These are phyloP conservation scores for Netelia fuscicornis DNA, from an alignment of 2,888 invertebrate genomes.

Conservation along the genomic window DNA sequence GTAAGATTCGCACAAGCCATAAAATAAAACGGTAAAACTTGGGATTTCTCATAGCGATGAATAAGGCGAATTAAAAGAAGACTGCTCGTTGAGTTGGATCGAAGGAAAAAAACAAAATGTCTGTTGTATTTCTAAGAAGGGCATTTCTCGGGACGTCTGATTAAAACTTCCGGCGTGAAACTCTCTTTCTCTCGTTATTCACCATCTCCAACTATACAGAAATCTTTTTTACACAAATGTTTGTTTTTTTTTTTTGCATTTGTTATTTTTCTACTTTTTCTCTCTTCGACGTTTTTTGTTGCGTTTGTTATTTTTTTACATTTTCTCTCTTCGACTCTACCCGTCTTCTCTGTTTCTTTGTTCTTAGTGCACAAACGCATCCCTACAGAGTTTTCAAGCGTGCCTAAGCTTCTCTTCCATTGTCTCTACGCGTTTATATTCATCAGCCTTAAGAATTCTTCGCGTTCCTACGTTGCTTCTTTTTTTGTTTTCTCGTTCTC, in stretches of 20 bases:
- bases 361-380: too few species aligned
- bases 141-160: constrained; percentile 26
- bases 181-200: constrained; percentile 15
- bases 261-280: background rate
- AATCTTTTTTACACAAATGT: constrained; percentile 10
- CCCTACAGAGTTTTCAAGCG: background rate
- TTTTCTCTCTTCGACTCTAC: background rate
- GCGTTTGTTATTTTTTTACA: too few species aligned
- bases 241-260: background rate
- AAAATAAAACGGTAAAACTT: background rate
- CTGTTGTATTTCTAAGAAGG: constrained; percentile 7
- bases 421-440: constrained; percentile 36
- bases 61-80: background rate
- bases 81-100: background rate
- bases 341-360: too few species aligned
- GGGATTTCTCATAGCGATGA: background rate
- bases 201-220: constrained; percentile 8
- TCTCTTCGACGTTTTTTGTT: too few species aligned
- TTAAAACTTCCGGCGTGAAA: constrained; percentile 53
- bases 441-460: constrained; percentile 24
- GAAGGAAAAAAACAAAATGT: background rate
- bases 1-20: constrained; percentile 4
- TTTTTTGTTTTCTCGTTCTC: background rate
- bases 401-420: constrained; percentile 6
- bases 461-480: background rate